Evolutionary conservation across 2,113 vertebrate genomes (phyloP).

Genomic region (Oplegnathus fasciatus): DNA sequence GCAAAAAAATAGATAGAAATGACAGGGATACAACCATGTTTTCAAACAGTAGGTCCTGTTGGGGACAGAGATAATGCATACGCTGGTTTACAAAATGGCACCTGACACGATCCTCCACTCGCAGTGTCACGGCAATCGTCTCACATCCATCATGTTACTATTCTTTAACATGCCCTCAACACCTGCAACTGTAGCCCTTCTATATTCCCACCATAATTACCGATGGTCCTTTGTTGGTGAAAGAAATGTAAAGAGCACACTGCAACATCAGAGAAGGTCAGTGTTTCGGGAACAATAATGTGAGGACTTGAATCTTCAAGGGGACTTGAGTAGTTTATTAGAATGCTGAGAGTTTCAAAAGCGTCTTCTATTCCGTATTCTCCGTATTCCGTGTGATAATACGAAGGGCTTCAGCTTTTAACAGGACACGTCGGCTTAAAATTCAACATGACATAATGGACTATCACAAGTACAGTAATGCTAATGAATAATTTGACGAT

Average conservation of each 20-base stretch:
- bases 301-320: neutral
- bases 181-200: neutral
- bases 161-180: neutral
- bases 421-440: neutral
- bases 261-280: constrained; percentile 3
- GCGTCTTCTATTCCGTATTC: neutral
- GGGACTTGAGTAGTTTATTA: neutral
- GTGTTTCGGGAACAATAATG: neutral
- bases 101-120: neutral
- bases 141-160: neutral
- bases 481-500: neutral
- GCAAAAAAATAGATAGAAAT: neutral
- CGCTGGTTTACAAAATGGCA: neutral
- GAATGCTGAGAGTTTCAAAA: neutral
- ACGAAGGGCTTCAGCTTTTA: neutral
- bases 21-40: neutral
- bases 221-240: constrained; percentile 6
- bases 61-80: neutral
- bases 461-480: neutral
- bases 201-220: neutral
- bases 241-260: constrained; percentile 8
- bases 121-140: neutral
- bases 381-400: neutral
- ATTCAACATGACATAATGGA: neutral
- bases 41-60: neutral